Evolutionary conservation across 64 coral and sea anemone genomes (phyloP), one percentile per base, ranked within the genome.

Genomic region (Montipora sp.): DNA sequence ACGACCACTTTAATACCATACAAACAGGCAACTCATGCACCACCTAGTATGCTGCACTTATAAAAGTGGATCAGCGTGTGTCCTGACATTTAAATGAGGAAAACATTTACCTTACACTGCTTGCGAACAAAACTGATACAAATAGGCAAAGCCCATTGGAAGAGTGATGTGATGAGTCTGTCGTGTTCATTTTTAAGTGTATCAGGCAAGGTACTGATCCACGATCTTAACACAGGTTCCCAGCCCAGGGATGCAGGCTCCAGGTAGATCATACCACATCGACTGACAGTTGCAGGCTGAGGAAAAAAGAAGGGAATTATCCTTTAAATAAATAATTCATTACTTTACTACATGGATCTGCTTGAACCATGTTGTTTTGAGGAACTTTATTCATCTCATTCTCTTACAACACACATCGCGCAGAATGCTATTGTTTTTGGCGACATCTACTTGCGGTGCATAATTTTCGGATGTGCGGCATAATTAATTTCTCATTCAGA

Each of bases 201-300:
- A 43, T 95, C 73, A 50, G 92, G 86, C 48, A 99, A 78, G 1
- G 84, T 90, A 57, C 72, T 96, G 43, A 96, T n/a, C 98, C 98
- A 99, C 6, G 94, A 96, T 76, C 96, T 92, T 20, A 99, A 73
- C 75, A 99, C 75, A 58, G 98, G 98, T 16, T 96, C 92, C 92
- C 98, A 99, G 22, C 98, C 98, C 50, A 99, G 77, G 5, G 98
- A 92, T 13, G 94, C 78, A 9, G 98, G 98, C 85, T 99, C 98
- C 23, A 99, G 83, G 50, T 99, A 99, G 79, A 99, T 99, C 98
- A 99, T 96, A 59, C 97, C 97, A 86, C 97, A 98, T 5, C 97
- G 94, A 79, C 97, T 98, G 3, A 98, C 97, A 22, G 97, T 98
- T 20, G 97, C 97, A 63, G 97, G 97, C 97, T 98, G 75, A 49